Evolutionary conservation across 2,113 vertebrate genomes (phyloP), one percentile per base, ranked within the genome.

Genomic region (Physeter macrocephalus): DNA sequence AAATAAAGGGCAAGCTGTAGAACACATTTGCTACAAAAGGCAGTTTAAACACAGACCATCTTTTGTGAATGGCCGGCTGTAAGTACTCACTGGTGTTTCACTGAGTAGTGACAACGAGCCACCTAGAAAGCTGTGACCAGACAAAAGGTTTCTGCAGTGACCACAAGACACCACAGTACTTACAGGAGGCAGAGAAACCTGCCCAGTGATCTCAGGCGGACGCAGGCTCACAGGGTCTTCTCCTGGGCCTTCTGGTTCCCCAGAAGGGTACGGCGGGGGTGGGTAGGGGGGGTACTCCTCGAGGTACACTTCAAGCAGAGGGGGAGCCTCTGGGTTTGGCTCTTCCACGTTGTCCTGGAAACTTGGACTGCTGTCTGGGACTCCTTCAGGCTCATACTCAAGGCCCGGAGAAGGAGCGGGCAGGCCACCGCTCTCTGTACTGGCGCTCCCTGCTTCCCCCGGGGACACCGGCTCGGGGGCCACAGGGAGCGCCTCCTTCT

Each of bases 241-340:
- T 74, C 99, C 99, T 0, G 99, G 74, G 89, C 97, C 99, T 46
- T 99, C 99, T 5, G 99, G 99, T 29, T 99, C 99, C 34, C 99
- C 99, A 7, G 99, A 99, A 1, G 99, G 99, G 94, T 99, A 99
- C 4, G 99, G 99, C 0, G 99, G 99, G 0, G 99, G 99, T n/a
- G 99, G 99, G 96, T 99, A 99, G 0, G 99, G 99, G 11, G 99
- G 99, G 71, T 99, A 99, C 75, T 99, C 99, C 94, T 99, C 99
- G 95, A 99, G 95, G 96, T 99, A 99, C 31, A 99, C 98, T 3
- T 99, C 99, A 3, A 99, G 97, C 1, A 98, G 98, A 69, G 98
- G 98, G 0, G 99, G 97, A 10, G 98, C 72, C 93, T 99, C 98
- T 0, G 91, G 95, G 59, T n/a, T 98, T 86, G 96, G 95, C 12